phyloP scores from a whole-genome alignment of 2,888 invertebrate genomes.

The Sicus ferrugineus region DNA sequence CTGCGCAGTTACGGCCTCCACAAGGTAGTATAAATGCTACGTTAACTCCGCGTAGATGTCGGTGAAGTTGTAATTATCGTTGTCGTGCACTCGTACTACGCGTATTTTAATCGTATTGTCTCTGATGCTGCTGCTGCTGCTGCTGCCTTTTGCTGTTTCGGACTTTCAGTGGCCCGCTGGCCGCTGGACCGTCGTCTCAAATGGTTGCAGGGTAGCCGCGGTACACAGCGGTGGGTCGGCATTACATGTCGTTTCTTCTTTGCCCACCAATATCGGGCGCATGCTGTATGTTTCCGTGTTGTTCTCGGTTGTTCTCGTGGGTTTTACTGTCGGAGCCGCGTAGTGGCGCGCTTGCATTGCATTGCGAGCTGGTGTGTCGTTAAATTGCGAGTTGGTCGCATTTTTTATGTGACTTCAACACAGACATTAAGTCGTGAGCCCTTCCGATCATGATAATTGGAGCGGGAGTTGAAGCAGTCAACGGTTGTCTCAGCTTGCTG shows the following conservation, averaged over 20 bases:
- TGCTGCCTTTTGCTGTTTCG: neutral
- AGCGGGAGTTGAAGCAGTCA: slow-evolving; percentile 19
- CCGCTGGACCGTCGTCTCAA: slow-evolving; percentile 34
- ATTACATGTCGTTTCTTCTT: slow-evolving; percentile 17
- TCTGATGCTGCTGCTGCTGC: neutral
- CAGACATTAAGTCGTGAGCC: slow-evolving; percentile 48
- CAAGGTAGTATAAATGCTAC: slow-evolving; percentile 23
- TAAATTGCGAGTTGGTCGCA: slow-evolving; percentile 16
- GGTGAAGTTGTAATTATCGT: slow-evolving; percentile 38
- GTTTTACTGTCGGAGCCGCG: slow-evolving; percentile 26
- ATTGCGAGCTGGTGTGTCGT: slow-evolving; percentile 16
- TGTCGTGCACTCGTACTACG: slow-evolving; percentile 28
- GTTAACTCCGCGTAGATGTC: slow-evolving; percentile 32
- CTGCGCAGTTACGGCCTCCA: slow-evolving; percentile 15
- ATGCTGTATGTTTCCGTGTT: slow-evolving; percentile 4
- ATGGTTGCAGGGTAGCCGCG: slow-evolving; percentile 42
- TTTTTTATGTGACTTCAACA: slow-evolving; percentile 25
- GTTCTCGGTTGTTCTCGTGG: slow-evolving; percentile 27
- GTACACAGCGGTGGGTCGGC: slow-evolving; percentile 55
- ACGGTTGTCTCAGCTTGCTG: slow-evolving; percentile 52
- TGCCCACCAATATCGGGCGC: neutral
- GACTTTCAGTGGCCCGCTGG: neutral
- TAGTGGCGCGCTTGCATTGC: slow-evolving; percentile 4
- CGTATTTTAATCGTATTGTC: neutral
- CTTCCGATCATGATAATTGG: slow-evolving; percentile 45